Evolutionary conservation across 2,797 vertebrate species (phyloP).

Genomic region (Falco concolor): DNA sequence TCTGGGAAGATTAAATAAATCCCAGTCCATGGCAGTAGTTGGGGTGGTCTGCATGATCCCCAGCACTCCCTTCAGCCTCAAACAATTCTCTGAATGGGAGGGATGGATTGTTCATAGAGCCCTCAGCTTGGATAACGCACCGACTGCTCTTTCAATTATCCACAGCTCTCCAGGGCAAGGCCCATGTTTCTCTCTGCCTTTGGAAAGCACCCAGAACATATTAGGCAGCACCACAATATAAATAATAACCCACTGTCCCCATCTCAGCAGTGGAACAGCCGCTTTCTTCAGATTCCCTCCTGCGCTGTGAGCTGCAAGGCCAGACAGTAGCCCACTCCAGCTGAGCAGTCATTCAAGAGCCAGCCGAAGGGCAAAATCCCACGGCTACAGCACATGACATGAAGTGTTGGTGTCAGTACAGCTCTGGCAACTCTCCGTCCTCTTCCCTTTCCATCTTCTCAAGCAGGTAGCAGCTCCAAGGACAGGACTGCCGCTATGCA

Average conservation of each 20-base stretch:
- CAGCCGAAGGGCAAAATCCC: slow-evolving; percentile 25
- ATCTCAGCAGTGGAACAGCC: neutral
- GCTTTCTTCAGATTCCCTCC: slow-evolving; percentile 38
- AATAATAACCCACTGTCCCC: slow-evolving; percentile 57
- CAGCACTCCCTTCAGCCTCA: slow-evolving; percentile 18
- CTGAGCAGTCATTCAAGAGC: slow-evolving; percentile 14
- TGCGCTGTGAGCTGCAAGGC: neutral
- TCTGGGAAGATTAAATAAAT: slow-evolving; percentile 44
- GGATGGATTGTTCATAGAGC: neutral
- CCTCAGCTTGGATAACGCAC: neutral
- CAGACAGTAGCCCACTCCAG: slow-evolving; percentile 57
- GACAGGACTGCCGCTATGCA: neutral
- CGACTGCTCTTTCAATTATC: slow-evolving; percentile 35
- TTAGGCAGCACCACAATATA: slow-evolving; percentile 50
- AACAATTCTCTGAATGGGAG: slow-evolving; percentile 45
- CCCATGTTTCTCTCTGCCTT: neutral
- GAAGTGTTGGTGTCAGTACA: neutral
- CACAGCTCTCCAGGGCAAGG: neutral
- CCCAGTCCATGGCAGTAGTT: neutral
- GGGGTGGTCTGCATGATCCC: slow-evolving; percentile 41
- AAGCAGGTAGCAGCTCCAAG: neutral
- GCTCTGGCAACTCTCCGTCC: neutral
- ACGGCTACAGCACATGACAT: neutral
- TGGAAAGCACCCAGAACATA: slow-evolving; percentile 42
- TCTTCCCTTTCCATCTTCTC: neutral